Percentiles rank a stretch among this genome's conserved stretches.
Evolutionary conservation across 2,888 invertebrate species (phyloP).

Genomic region (Tetramorium bicarinatum): DNA sequence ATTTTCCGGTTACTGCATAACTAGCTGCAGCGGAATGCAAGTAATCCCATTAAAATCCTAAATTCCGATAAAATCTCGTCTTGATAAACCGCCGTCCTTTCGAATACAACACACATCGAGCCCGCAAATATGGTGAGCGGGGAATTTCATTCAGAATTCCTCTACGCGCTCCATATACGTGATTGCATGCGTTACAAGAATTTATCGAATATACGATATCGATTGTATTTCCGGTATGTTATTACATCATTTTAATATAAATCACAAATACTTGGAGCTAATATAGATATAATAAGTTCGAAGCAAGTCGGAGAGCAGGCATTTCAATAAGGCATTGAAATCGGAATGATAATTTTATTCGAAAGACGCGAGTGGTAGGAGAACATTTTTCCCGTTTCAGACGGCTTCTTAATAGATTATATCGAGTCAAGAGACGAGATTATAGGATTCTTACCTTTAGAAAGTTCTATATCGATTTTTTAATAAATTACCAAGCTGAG

Average conservation of each 20-base stretch:
- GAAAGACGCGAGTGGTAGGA: neutral
- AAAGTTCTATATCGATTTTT: constrained; percentile 33
- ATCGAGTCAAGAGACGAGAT: constrained; percentile 19
- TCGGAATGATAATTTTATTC: neutral
- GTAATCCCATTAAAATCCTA: constrained; percentile 11
- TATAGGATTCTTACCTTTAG: constrained; percentile 11
- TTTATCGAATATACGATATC: constrained; percentile 4
- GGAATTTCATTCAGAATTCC: constrained; percentile 43
- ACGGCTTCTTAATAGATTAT: constrained; percentile 22
- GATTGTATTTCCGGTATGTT: neutral
- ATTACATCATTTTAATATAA: neutral
- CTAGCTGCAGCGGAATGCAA: neutral
- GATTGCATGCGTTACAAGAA: constrained; percentile 17
- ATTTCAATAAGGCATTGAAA: neutral
- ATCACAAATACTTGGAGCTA: neutral
- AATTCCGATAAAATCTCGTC: constrained; percentile 43
- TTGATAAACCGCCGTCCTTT: constrained; percentile 14
- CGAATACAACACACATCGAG: constrained; percentile 19
- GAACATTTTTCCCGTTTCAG: neutral
- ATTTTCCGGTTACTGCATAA: neutral
- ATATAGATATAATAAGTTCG: neutral
- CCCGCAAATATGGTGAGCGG: constrained; percentile 7
- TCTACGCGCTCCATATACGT: neutral
- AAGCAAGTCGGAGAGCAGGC: neutral
- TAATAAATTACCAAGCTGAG: constrained; percentile 16